Evolutionary conservation across 2,888 invertebrate species (phyloP), one percentile per base, ranked within the genome.

Genomic region (Baronia brevicornis): DNA sequence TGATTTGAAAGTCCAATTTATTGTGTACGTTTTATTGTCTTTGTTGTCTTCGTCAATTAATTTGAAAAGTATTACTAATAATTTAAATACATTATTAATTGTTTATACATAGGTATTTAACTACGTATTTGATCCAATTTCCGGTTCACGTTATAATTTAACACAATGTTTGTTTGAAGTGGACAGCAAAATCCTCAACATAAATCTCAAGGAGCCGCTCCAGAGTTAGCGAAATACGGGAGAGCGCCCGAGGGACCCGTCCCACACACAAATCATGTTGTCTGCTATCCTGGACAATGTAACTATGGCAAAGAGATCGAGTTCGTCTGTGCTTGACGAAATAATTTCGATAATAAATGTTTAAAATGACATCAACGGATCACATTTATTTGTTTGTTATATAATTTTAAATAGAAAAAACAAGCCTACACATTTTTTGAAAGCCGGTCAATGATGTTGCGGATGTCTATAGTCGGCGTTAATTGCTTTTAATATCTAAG

Each of bases 111-210:
- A 8, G 12, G 5, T 10, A n/a, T 8, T 17, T 11, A 12, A 4
- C 15, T 11, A 25, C 21, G 30, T 38, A 25, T 31, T 30, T 25
- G 27, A 38, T 31, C 35, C 21, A 10, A 28, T 32, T 29, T 33
- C 39, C 28, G 37, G 33, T 31, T 36, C 26, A 44, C 44, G 43
- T 47, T 51, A 52, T 48, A 60, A 48, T 56, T 54, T 60, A 57
- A 51, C 48, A 50, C 44, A 51, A 48, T 68, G 66, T 70, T 69
- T 70, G 60, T 64, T 68, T 64, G 60, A 66, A 72, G 60, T 60
- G 61, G 60, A 60, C 67, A 58, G 48, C 51, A 36, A 54, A 60
- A 72, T 66, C 68, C 66, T 41, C 43, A 49, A 52, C 56, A 63
- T 68, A 64, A 63, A 70, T 65, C 45, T 49, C 37, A 17, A 41